Conservation (phyloP, 2,797 vertebrate species). For the Columba guinea region DNA sequence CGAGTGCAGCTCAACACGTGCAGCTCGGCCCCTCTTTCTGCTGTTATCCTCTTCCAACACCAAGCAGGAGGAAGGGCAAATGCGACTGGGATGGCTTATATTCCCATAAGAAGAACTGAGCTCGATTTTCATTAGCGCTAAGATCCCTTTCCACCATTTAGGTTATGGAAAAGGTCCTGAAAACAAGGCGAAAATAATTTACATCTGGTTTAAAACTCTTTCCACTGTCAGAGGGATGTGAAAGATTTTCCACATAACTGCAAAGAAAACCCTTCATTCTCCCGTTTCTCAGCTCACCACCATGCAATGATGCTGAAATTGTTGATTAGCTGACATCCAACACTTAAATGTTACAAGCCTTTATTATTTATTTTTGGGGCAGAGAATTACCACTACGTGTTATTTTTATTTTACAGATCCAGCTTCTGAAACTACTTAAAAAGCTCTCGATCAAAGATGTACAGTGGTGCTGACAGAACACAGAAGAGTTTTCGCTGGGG, state of each 20-base stretch:
- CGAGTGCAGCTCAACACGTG: rapidly evolving
- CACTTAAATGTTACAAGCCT: slow-evolving; percentile 21
- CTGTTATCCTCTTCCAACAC: background rate
- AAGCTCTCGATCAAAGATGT: slow-evolving; percentile 69
- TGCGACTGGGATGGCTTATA: background rate
- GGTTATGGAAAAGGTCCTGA: background rate
- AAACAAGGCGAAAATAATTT: background rate
- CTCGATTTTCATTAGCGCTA: background rate
- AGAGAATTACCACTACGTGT: slow-evolving; percentile 44
- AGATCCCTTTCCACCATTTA: background rate
- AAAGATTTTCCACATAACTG: background rate
- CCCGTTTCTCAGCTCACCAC: background rate
- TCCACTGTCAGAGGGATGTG: background rate
- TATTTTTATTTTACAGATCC: slow-evolving; percentile 65
- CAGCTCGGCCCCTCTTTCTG: background rate
- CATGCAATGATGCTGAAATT: background rate
- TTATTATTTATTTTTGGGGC: slow-evolving; percentile 63
- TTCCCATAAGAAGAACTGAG: background rate
- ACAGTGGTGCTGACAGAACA: slow-evolving; percentile 54
- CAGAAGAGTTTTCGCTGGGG: background rate
- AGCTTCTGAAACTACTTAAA: slow-evolving; percentile 67
- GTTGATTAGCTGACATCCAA: slow-evolving; percentile 37
- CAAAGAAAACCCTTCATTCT: background rate
- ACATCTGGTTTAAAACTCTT: background rate
- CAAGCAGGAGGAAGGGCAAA: background rate